phyloP scores from a whole-genome alignment of 2,888 invertebrate genomes.

The Perithous albicinctus region DNA sequence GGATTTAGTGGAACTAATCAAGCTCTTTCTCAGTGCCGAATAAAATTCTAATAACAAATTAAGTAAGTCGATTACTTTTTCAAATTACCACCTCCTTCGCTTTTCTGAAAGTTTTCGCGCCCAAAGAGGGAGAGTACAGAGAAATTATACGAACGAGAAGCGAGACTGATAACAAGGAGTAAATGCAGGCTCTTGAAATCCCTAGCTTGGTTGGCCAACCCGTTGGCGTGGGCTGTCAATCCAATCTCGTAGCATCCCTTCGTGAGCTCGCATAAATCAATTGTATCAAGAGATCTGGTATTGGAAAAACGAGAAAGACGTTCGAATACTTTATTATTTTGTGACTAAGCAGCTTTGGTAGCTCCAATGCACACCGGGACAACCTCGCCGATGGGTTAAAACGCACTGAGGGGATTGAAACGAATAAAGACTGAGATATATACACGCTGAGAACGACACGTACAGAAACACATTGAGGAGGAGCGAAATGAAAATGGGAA shows the following conservation, averaged over 20 bases:
- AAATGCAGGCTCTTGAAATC: slow-evolving; percentile 47
- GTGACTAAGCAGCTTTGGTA: slow-evolving; percentile 15
- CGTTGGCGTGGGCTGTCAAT: slow-evolving; percentile 30
- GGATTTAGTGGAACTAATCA: no score
- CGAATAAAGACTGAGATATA: slow-evolving; percentile 46
- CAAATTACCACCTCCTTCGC: background rate
- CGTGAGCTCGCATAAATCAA: slow-evolving; percentile 73
- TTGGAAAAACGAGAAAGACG: background rate
- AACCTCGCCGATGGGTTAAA: slow-evolving; percentile 35
- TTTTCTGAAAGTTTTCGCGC: background rate
- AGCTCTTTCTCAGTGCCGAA: no score
- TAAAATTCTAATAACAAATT: background rate
- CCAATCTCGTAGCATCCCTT: slow-evolving; percentile 36
- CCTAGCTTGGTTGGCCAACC: slow-evolving; percentile 18
- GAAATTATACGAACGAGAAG: background rate
- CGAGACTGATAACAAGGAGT: slow-evolving; percentile 4
- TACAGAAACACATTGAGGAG: slow-evolving; percentile 53
- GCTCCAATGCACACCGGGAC: background rate
- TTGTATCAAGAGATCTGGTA: slow-evolving; percentile 47
- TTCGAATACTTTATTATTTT: slow-evolving; percentile 56
- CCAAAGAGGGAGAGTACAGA: background rate
- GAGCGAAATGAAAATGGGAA: slow-evolving; percentile 29
- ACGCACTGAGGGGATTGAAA: slow-evolving; percentile 31
- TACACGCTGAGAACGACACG: background rate
- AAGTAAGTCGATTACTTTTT: background rate